Base-by-base conservation (phyloP, 1,140 invertebrate genomes). In the Drosophila simulans region DNA sequence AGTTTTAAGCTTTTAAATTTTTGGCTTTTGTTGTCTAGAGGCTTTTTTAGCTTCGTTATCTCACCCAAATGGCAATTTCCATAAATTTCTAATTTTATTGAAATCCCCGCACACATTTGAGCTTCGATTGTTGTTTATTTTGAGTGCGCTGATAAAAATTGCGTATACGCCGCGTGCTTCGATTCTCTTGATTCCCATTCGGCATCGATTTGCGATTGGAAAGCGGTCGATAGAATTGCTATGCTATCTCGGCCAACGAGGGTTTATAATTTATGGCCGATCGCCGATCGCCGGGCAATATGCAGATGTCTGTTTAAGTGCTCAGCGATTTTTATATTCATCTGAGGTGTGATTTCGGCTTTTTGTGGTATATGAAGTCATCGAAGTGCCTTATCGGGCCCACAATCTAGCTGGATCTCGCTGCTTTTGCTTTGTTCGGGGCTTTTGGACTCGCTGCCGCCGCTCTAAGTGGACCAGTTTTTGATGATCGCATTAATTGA, bases 51-150 rank as follows among this genome's bases (percentile, higher is more conserved):
- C 12, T 39, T 75, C 74, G 58, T 88, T 88, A 88, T 88, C 83
- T 76, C 43, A 48, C 39, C 76, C 77, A 59, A 80, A 76, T 72
- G 63, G 51, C 77, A 68, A 89, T 88, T 88, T 89, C 80, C 84
- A 88, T 88, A 88, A 88, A 88, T 88, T 89, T 88, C 83, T 88
- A 88, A 88, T 88, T 88, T 88, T 83, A 89, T 88, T 89, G 76
- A 88, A 89, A 82, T 82, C 62, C 73, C 73, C 75, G 70, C 43
- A 48, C 43, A 54, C 52, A 40, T 56, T 31, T 54, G 31, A 66
- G 39, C 64, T 48, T 51, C 57, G 55, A 55, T 53, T 80, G 53
- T 75, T 45, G 49, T 31, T 48, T 51, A 13, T 48, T 58, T 56
- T 58, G 54, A 58, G 43, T 58, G 56, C 56, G 60, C 57, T 64